phyloP scores from a whole-genome alignment of 1,140 invertebrate species.

The Copidosoma floridanum region DNA sequence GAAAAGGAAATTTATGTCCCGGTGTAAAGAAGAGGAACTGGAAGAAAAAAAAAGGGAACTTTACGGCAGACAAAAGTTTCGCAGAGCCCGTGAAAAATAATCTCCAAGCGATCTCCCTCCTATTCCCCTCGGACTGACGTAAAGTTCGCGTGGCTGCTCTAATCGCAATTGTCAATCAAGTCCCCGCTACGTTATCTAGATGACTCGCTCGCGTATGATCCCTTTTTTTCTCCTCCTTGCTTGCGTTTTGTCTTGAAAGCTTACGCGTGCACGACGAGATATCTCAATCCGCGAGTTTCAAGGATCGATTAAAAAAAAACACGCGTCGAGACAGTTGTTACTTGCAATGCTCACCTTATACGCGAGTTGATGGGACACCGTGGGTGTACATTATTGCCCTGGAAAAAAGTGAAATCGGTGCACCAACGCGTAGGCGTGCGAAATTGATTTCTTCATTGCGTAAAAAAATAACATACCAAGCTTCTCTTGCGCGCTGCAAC shows the following conservation, averaged over 20 bases:
- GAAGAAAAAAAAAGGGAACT: neutral
- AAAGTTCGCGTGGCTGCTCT: conserved; percentile 15
- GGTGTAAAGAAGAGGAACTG: neutral
- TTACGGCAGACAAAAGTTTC: neutral
- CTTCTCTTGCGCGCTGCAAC: neutral
- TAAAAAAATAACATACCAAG: conserved; percentile 5
- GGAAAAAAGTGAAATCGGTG: too few species aligned
- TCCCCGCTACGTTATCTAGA: conserved; percentile 27
- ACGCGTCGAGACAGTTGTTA: too few species aligned
- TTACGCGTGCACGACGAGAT: too few species aligned
- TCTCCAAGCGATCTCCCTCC: conserved; percentile 17
- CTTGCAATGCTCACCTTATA: conserved; percentile 1
- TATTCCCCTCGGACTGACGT: too few species aligned
- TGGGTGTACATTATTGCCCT: neutral
- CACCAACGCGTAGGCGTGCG: too few species aligned
- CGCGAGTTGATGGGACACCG: neutral
- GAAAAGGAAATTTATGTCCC: neutral
- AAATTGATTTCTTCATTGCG: too few species aligned
- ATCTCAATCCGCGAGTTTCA: conserved; percentile 43
- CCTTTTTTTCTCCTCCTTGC: conserved; percentile 36
- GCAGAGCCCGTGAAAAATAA: conserved; percentile 16
- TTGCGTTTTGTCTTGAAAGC: too few species aligned
- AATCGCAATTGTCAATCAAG: conserved; percentile 28
- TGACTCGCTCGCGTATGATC: conserved; percentile 37
- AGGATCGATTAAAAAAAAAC: conserved; percentile 22